Percentiles rank a stretch among this genome's conserved stretches.
Evolutionary conservation across 2,888 invertebrate genomes (phyloP).

Genomic region (Ichneumon xanthorius): DNA sequence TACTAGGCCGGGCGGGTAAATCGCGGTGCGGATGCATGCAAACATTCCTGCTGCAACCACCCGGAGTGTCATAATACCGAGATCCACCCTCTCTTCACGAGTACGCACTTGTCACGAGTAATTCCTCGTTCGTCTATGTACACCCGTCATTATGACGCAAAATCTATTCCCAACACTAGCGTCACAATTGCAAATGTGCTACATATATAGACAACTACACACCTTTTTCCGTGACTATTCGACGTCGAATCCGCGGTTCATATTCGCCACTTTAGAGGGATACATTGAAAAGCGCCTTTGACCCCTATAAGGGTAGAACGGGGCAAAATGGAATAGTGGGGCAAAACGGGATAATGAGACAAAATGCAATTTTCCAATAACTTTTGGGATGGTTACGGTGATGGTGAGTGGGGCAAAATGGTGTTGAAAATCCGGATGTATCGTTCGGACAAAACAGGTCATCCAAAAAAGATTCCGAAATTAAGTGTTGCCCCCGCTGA

Average conservation of each 20-base stretch:
- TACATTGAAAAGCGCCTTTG: not conserved
- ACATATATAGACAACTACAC: not conserved
- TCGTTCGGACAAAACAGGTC: no score
- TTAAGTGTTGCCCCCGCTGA: no score
- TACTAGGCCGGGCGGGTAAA: slow-evolving; percentile 33
- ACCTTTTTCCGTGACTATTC: not conserved
- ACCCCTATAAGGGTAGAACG: not conserved
- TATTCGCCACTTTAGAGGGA: no score
- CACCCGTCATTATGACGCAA: slow-evolving; percentile 1
- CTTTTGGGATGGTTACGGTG: no score
- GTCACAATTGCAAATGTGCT: not conserved
- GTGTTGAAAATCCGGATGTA: no score
- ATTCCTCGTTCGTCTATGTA: not conserved
- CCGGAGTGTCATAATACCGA: slow-evolving; percentile 31
- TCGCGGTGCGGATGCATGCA: not conserved
- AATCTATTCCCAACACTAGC: slow-evolving; percentile 21
- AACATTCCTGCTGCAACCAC: not conserved
- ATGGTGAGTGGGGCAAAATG: no score
- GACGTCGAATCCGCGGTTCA: not conserved
- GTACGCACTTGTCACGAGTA: slow-evolving; percentile 31
- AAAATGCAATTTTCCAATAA: no score
- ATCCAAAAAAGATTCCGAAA: no score
- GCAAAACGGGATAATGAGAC: no score
- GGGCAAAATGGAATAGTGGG: no score
- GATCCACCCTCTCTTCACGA: slow-evolving; percentile 27